Evolutionary conservation across 2,113 vertebrate genomes (phyloP).

Genomic region (Smithornis capensis): DNA sequence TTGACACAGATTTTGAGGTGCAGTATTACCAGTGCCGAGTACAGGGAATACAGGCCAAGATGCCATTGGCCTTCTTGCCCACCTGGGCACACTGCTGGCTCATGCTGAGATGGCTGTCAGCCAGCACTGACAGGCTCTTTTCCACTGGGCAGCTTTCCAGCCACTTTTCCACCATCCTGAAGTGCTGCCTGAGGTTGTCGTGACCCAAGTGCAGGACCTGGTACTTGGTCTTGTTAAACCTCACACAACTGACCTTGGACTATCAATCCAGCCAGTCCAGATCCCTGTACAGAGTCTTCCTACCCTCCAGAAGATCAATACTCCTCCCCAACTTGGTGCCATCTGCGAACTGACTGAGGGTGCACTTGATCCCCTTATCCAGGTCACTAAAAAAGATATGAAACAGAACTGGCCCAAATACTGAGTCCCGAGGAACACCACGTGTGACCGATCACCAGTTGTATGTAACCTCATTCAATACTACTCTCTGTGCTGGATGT

Average conservation of each 20-base stretch:
- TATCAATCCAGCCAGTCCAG: background rate
- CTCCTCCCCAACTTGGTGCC: background rate
- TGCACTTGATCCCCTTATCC: background rate
- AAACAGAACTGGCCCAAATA: background rate
- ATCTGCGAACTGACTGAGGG: background rate
- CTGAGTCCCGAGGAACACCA: background rate
- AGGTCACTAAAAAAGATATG: background rate
- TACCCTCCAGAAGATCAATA: background rate
- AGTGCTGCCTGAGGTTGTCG: background rate
- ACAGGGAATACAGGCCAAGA: background rate
- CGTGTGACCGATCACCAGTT: background rate
- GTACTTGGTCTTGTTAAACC: background rate
- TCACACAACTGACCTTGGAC: background rate
- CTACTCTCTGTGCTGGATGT: background rate
- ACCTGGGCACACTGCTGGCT: background rate
- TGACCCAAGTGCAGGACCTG: background rate
- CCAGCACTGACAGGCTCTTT: background rate
- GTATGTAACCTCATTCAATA: background rate
- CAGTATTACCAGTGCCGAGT: accelerated
- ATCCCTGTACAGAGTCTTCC: background rate
- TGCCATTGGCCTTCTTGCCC: background rate
- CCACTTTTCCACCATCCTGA: background rate
- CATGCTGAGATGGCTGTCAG: background rate
- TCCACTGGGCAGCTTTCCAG: background rate
- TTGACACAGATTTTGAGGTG: accelerated